Percentiles rank a stretch among this genome's conserved stretches.
Evolutionary conservation across 2,113 vertebrate species (phyloP).

Genomic region (Nipponia nippon): DNA sequence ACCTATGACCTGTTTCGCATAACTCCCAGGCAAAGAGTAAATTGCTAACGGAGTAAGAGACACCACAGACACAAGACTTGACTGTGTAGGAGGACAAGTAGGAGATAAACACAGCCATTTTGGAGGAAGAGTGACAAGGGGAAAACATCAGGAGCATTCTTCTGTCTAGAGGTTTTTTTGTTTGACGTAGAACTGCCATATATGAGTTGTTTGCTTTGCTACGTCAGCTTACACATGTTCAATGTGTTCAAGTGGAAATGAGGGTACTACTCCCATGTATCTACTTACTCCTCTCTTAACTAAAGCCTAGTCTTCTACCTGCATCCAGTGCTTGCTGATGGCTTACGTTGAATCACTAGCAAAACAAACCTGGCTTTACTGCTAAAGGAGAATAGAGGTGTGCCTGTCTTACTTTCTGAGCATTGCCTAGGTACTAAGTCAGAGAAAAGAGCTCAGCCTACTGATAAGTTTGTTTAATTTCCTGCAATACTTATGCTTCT

Average conservation of each 20-base stretch:
- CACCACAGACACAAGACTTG: not conserved
- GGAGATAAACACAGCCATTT: not conserved
- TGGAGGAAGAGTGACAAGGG: not conserved
- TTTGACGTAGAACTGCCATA: not conserved
- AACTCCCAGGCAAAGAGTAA: not conserved
- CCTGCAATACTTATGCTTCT: not conserved
- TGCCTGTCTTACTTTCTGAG: not conserved
- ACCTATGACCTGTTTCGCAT: not conserved
- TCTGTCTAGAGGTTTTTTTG: not conserved
- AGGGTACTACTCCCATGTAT: not conserved
- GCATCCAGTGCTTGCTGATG: not conserved
- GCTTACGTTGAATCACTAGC: not conserved
- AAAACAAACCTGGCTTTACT: not conserved
- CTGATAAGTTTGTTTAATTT: not conserved
- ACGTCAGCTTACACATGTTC: not conserved
- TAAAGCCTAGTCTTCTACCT: not conserved
- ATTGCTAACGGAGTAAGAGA: constrained; percentile 20
- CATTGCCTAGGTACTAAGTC: not conserved
- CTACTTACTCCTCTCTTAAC: not conserved
- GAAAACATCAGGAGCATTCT: not conserved
- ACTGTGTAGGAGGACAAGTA: not conserved
- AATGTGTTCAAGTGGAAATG: not conserved
- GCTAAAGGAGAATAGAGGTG: not conserved
- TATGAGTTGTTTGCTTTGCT: not conserved
- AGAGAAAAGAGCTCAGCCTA: not conserved